Conservation (phyloP, 1,140 invertebrate species). For the Cardiocondyla obscurior region DNA sequence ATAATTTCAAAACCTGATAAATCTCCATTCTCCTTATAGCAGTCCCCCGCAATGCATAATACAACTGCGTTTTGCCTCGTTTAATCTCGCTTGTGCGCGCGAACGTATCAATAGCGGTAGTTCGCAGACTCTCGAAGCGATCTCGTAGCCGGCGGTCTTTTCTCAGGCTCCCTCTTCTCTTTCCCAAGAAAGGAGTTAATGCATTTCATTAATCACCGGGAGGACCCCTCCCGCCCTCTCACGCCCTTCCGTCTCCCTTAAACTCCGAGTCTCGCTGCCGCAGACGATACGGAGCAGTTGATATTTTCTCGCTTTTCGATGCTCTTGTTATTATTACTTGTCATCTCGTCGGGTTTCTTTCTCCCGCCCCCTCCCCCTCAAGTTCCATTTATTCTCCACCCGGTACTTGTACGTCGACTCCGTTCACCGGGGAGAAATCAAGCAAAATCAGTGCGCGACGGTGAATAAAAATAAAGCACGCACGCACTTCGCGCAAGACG, state of each 20-base stretch:
- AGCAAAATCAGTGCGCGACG: conserved; percentile 24
- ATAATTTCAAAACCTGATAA: conserved; percentile 6
- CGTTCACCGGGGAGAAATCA: background rate
- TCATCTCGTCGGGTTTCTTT: conserved; percentile 61
- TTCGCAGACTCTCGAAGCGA: conserved; percentile 14
- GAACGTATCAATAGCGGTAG: conserved; percentile 39
- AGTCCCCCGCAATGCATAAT: conserved; percentile 13
- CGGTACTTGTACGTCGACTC: background rate
- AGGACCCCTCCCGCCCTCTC: conserved; percentile 40
- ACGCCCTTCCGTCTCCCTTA: background rate
- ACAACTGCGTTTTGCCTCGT: conserved; percentile 33
- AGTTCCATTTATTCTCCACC: conserved; percentile 21
- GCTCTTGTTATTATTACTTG: conserved; percentile 73
- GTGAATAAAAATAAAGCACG: conserved; percentile 34
- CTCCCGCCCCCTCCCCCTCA: background rate
- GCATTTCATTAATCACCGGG: conserved; percentile 77
- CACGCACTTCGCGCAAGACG: background rate
- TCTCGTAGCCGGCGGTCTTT: conserved; percentile 35
- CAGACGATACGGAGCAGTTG: conserved; percentile 25
- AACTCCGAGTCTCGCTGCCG: background rate
- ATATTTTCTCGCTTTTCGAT: conserved; percentile 22
- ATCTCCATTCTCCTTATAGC: background rate
- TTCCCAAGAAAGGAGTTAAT: conserved; percentile 60
- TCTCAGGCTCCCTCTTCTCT: conserved; percentile 54
- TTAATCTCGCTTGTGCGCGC: conserved; percentile 16